Evolutionary conservation across 2,797 vertebrate species (phyloP), one percentile per base, ranked within the genome.

Genomic region (Cyprinodon diabolis): DNA sequence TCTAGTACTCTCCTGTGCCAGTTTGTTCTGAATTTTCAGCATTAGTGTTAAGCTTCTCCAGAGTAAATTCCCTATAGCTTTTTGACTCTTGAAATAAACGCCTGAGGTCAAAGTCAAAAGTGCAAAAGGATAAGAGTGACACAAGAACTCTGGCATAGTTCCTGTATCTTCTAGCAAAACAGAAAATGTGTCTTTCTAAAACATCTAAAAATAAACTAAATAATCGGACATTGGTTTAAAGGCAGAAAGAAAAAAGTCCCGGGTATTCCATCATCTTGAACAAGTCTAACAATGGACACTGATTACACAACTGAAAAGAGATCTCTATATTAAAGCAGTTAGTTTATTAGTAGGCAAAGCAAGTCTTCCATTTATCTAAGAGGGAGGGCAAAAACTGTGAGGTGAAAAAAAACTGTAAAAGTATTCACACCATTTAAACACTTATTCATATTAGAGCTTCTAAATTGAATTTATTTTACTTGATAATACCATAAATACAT

Each of bases 11-110:
- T 76, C 60, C 80, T 15, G 66, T 74, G 25, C 30, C 37, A 73
- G 51, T 37, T 65, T 60, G 74, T 51, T 76, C 56, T 57, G 54
- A 51, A 75, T 47, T 63, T 55, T 79, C 66, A 71, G 69, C 15
- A 21, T 71, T 56, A 71, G 47, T 65, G 69, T 55, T 48, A 52
- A 75, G 37, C 47, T 45, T 63, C 74, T 79, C 73, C 63, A 68
- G 60, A 74, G 74, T 37, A 70, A 9, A 23, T 43, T 72, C 69
- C n/a, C 69, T 70, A 76, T 86, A 74, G 65, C 37, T 48, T 84
- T 84, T 76, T 13, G 77, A 83, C 76, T 72, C 55, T 58, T 2
- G 62, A 67, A 68, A 56, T 14, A 72, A 75, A 15, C 52, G 52
- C 60, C 65, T 51, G 71, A 66, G 76, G 77, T 74, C 66, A 77